phyloP scores from a whole-genome alignment of 2,797 vertebrate species.

The Chelonia mydas region DNA sequence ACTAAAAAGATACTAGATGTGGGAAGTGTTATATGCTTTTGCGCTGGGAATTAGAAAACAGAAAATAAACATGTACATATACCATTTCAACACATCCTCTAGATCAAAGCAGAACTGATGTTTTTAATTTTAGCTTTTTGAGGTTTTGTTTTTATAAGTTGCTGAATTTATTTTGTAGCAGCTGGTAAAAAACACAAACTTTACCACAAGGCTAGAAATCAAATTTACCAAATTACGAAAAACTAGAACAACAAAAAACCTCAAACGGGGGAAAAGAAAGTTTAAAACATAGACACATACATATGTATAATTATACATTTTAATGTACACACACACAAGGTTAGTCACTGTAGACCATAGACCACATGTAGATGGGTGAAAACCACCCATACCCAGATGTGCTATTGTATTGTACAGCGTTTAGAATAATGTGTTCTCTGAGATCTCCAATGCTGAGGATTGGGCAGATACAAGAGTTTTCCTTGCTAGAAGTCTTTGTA shows the following conservation, averaged over 20 bases:
- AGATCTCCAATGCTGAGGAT: not conserved
- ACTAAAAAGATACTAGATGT: slow-evolving; percentile 41
- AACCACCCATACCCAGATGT: slow-evolving; percentile 61
- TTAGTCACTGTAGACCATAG: slow-evolving; percentile 56
- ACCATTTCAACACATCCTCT: slow-evolving; percentile 70
- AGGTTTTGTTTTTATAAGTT: slow-evolving; percentile 67
- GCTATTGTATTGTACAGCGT: slow-evolving; percentile 40
- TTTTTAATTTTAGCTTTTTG: slow-evolving; percentile 66
- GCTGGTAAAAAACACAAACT: slow-evolving; percentile 59
- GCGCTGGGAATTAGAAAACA: slow-evolving; percentile 67
- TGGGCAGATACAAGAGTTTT: not conserved
- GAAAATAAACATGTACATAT: slow-evolving; percentile 73
- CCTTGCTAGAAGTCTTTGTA: slow-evolving; percentile 20
- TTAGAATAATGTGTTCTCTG: slow-evolving; percentile 26
- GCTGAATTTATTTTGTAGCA: slow-evolving; percentile 63
- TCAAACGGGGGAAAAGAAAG: slow-evolving; percentile 27
- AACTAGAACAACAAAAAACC: slow-evolving; percentile 32
- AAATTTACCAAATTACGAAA: slow-evolving; percentile 64
- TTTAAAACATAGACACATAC: not conserved
- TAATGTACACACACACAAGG: slow-evolving; percentile 21
- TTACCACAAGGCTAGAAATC: slow-evolving; percentile 37
- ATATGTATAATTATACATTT: not conserved
- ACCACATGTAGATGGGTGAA: slow-evolving; percentile 58
- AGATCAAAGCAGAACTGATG: slow-evolving; percentile 63
- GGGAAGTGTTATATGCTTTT: slow-evolving; percentile 54